These are phyloP conservation scores for Mizuhopecten yessoensis DNA, from an alignment of 1,140 invertebrate species.

Conservation along the genomic window DNA sequence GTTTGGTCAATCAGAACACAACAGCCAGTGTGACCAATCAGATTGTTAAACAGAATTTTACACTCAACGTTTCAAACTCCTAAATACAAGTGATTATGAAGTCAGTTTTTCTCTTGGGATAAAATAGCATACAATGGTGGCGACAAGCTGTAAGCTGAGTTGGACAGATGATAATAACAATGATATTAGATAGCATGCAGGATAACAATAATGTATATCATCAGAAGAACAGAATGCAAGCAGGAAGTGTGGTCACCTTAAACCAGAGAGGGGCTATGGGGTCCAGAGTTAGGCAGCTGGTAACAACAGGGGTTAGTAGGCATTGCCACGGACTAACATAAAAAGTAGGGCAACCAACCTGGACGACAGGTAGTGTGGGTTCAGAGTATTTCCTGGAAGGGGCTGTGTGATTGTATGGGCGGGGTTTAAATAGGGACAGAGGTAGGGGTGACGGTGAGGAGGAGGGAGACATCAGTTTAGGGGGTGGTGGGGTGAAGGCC, in stretches of 20 bases:
- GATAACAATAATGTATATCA: neutral
- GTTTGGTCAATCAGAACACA: no score
- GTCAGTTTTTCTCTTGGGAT: no score
- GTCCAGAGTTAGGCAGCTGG: neutral
- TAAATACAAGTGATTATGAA: no score
- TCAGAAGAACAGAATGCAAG: neutral
- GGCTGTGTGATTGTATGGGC: neutral
- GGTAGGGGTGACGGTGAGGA: conserved; percentile 62
- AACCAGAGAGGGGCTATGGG: conserved; percentile 28
- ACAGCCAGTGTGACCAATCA: neutral
- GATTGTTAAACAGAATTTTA: neutral
- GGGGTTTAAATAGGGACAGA: conserved; percentile 66
- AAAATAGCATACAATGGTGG: neutral
- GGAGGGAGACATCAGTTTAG: conserved; percentile 61
- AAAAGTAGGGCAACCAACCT: neutral
- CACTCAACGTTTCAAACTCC: neutral
- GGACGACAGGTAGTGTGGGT: neutral
- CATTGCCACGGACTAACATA: conserved; percentile 16
- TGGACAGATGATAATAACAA: neutral
- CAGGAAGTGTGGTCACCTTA: neutral
- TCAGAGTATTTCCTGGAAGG: conserved; percentile 6
- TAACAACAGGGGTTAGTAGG: conserved; percentile 10
- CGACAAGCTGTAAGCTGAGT: neutral
- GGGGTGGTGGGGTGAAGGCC: conserved; percentile 75
- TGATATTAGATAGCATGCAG: conserved; percentile 5